Base-by-base conservation (phyloP, 2,888 invertebrate species). In the Dolomedes plantarius region DNA sequence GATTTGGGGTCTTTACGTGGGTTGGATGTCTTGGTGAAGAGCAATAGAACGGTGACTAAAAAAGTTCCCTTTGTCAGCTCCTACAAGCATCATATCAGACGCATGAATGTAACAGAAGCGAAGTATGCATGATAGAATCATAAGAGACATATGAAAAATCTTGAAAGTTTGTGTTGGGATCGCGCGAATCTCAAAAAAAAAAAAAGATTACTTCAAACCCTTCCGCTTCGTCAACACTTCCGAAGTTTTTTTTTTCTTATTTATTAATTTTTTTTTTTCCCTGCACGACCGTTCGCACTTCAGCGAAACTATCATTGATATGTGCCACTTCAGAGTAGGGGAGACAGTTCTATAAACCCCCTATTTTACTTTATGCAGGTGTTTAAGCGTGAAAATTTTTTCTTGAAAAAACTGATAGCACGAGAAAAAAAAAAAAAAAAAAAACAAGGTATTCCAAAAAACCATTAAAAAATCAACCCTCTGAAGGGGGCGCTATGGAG, bases 351-450 rank as follows among this genome's bases (percentile, higher is more conserved):
- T 67, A 50, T 67, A 41, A 73, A 80, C 36, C 72, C 73, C 65
- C 46, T 31, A 31, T 80, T 72, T 73, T 50, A 74, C 74, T 50
- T 81, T 81, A 56, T 81, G 81, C 81, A 81, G 81, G 81, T 81
- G 81, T 81, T 81, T 81, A 67, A 74, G 81, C 81, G 81, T 81
- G 81, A 81, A 81, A 50, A 62, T 80, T 50, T 46, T 72, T 31
- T 36, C 39, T 32, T 56, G 19, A 36, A 67, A 68, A 32, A 36
- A 36, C 31, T 29, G 23, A 31, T 23, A 28, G 39, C 23, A 23
- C 9, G 23, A 32, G 36, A 69, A 36, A 32, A 62, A 69, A 36
- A 32, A 62, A n/a, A n/a, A n/a, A 50, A 29, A 39, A 72, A 81
- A 50, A 74, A 68, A 68, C 39, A 69, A 50, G 56, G 31, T 74